These are phyloP conservation scores for Stegodyphus mimosarum DNA, from an alignment of 1,140 invertebrate genomes.

Conservation along the genomic window DNA sequence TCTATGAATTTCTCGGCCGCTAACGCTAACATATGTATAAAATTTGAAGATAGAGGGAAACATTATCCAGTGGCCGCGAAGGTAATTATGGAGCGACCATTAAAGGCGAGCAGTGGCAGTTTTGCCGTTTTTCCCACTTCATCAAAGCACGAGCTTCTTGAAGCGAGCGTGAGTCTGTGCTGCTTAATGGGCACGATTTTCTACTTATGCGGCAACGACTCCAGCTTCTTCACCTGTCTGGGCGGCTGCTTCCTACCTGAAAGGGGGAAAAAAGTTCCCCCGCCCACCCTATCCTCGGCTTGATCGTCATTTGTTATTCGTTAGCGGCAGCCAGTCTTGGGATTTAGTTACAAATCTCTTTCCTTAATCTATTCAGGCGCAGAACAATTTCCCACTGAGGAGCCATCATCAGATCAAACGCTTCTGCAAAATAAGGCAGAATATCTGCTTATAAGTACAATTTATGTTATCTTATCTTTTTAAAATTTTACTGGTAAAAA, in stretches of 20 bases:
- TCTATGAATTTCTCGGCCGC: slow-evolving; percentile 4
- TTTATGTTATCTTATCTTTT: too few species aligned
- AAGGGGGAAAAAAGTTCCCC: background rate
- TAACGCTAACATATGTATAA: slow-evolving; percentile 40
- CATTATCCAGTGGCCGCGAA: slow-evolving; percentile 52
- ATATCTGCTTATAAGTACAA: too few species aligned
- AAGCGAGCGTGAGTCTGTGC: slow-evolving; percentile 39
- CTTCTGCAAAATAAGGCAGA: too few species aligned
- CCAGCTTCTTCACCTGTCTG: slow-evolving; percentile 36
- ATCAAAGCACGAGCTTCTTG: slow-evolving; percentile 36
- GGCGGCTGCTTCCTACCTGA: slow-evolving; percentile 12
- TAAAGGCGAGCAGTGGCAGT: slow-evolving; percentile 53
- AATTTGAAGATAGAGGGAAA: slow-evolving; percentile 21
- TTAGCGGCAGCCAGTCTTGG: background rate
- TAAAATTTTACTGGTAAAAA: too few species aligned
- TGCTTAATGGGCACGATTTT: slow-evolving; percentile 58
- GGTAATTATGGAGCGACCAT: slow-evolving; percentile 47
- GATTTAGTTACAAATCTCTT: background rate
- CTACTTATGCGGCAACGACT: slow-evolving; percentile 48
- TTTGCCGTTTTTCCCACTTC: slow-evolving; percentile 57
- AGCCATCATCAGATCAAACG: too few species aligned
- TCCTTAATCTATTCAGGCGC: too few species aligned
- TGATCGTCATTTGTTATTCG: slow-evolving; percentile 45
- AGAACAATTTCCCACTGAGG: too few species aligned
- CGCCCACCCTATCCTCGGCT: background rate